Percentiles rank a stretch among this genome's conserved stretches.
Conservation (phyloP, 2,888 invertebrate species). For the Sesamia inferens region DNA sequence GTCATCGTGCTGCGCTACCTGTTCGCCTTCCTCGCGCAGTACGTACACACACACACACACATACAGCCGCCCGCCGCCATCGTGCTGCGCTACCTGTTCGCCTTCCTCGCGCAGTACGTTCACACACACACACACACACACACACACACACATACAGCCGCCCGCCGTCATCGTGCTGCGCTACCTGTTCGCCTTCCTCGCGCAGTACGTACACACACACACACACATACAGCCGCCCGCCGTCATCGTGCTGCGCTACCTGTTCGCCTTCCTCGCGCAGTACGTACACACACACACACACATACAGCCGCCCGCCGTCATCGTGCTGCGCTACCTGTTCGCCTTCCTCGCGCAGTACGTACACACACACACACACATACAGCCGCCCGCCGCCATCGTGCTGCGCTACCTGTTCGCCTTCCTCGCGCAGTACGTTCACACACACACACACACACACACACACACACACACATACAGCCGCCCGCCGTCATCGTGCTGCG, state of each 20-base stretch:
- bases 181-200: conserved; percentile 91
- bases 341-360: conserved; percentile 95
- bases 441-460: conserved; percentile 90
- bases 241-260: conserved; percentile 92
- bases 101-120: conserved; percentile 95
- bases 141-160: too few species aligned
- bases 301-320: conserved; percentile 90
- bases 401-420: conserved; percentile 90
- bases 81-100: conserved; percentile 90
- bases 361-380: conserved; percentile 89
- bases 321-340: conserved; percentile 91
- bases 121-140: conserved; percentile 89
- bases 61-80: conserved; percentile 88
- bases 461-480: too few species aligned
- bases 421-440: conserved; percentile 93
- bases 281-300: conserved; percentile 80
- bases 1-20: conserved; percentile 92
- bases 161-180: conserved; percentile 92
- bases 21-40: conserved; percentile 96
- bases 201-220: conserved; percentile 91
- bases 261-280: conserved; percentile 96
- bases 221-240: conserved; percentile 86
- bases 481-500: conserved; percentile 92
- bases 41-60: conserved; percentile 86
- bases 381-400: conserved; percentile 92